A percentile compares a stretch with the other conserved stretches of the same genome.
phyloP scores from a whole-genome alignment of 2,888 invertebrate species.

The Hylaea fasciaria region DNA sequence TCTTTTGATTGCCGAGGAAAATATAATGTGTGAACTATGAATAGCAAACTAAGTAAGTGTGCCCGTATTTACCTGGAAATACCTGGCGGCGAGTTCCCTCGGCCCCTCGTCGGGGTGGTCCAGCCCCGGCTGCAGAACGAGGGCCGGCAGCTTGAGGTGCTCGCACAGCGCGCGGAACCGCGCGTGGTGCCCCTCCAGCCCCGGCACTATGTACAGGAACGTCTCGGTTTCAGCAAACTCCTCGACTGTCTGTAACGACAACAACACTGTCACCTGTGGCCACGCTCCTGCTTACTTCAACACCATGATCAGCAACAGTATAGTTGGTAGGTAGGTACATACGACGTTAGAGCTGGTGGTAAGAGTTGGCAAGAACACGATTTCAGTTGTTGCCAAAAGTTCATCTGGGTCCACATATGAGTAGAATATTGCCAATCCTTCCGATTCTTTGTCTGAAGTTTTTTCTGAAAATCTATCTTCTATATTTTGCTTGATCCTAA shows the following conservation, averaged over 20 bases:
- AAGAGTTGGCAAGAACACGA: constrained; percentile 46
- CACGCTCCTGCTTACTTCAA: neutral
- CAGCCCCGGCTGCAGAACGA: constrained; percentile 58
- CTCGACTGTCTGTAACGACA: constrained; percentile 48
- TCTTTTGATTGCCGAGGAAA: neutral
- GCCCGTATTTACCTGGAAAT: constrained; percentile 41
- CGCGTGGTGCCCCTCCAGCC: constrained; percentile 57
- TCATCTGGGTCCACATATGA: constrained; percentile 62
- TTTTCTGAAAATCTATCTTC: constrained; percentile 23
- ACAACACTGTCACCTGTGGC: neutral
- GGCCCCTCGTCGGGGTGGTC: constrained; percentile 49
- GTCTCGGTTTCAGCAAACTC: constrained; percentile 49
- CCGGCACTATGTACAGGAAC: constrained; percentile 60
- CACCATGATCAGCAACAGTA: neutral
- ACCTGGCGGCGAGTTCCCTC: constrained; percentile 50
- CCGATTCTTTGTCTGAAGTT: constrained; percentile 27
- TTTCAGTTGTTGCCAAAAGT: constrained; percentile 58
- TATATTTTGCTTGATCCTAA: constrained; percentile 29
- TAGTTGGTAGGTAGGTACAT: neutral
- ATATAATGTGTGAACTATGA: neutral
- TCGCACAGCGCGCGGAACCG: constrained; percentile 55
- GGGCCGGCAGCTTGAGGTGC: constrained; percentile 57
- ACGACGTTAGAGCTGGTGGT: constrained; percentile 28
- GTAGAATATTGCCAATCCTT: constrained; percentile 56
- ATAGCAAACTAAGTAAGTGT: too few relatives aligned